Conservation (phyloP, 92 coral and sea anemone species). For the Metridium senile region DNA sequence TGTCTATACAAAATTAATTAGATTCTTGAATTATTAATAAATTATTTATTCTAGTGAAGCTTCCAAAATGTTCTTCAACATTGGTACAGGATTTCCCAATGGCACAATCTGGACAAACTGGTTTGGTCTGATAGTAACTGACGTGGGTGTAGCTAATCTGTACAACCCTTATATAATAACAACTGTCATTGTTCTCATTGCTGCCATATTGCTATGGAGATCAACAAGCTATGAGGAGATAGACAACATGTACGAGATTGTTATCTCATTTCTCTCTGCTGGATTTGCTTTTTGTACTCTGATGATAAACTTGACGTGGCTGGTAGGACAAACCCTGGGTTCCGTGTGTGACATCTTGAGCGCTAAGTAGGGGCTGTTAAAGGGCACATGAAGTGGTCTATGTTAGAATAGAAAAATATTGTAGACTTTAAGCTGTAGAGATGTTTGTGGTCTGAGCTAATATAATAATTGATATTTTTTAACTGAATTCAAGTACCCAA, state of each 20-base stretch:
- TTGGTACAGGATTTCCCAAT: too few species aligned
- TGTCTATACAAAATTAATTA: too few species aligned
- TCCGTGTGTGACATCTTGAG: slow-evolving; percentile 41
- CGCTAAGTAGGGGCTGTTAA: slow-evolving; percentile 4
- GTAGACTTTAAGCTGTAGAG: too few species aligned
- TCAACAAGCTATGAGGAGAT: slow-evolving; percentile 37
- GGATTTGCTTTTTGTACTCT: slow-evolving; percentile 47
- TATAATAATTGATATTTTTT: too few species aligned
- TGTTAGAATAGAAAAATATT: not conserved
- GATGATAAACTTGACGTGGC: slow-evolving; percentile 35
- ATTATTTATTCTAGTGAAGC: too few species aligned
- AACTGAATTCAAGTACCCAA: too few species aligned
- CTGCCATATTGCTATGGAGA: slow-evolving; percentile 14
- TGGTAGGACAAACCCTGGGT: slow-evolving; percentile 47
- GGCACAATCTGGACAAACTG: not conserved
- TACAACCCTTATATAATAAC: not conserved
- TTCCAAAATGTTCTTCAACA: too few species aligned
- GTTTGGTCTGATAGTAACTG: not conserved
- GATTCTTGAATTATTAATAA: too few species aligned
- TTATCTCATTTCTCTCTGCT: slow-evolving; percentile 52
- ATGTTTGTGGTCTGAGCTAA: too few species aligned
- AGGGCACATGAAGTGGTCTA: not conserved
- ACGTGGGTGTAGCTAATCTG: not conserved
- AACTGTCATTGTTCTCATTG: slow-evolving; percentile 7
- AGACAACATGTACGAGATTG: slow-evolving; percentile 31